Percentiles rank a stretch among this genome's conserved stretches.
Conservation (phyloP, 2,113 vertebrate genomes). For the Lagopus leucura region DNA sequence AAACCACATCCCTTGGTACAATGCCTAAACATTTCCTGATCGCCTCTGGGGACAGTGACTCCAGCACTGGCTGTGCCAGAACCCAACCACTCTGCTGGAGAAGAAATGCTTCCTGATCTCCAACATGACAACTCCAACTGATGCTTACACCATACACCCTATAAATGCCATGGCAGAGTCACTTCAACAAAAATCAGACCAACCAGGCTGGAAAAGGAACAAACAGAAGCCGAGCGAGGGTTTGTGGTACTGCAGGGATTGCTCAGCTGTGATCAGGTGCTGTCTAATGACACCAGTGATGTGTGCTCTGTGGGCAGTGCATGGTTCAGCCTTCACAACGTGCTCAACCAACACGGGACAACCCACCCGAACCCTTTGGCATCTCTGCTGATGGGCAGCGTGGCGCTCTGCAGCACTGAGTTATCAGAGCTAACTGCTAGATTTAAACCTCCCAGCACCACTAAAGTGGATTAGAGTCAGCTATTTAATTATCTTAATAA, state of each 20-base stretch:
- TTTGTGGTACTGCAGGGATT: background rate
- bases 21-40: too few relatives aligned
- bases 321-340: background rate
- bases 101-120: too few relatives aligned
- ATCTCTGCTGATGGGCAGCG: too few relatives aligned
- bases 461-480: background rate
- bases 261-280: background rate
- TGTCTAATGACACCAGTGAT: background rate
- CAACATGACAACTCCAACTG: background rate
- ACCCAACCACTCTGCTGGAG: too few relatives aligned
- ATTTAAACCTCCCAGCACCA: background rate
- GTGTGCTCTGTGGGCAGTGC: rapidly evolving
- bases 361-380: too few relatives aligned
- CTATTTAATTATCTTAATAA: background rate
- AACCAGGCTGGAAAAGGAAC: background rate
- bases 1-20: too few relatives aligned
- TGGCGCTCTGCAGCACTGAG: background rate
- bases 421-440: background rate
- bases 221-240: rapidly evolving
- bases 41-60: too few relatives aligned
- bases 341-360: too few relatives aligned
- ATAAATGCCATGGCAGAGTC: too few relatives aligned
- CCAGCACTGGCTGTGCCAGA: too few relatives aligned
- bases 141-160: background rate
- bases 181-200: rapidly evolving